Conservation (phyloP, 2,113 vertebrate genomes). For the Austrofundulus limnaeus region DNA sequence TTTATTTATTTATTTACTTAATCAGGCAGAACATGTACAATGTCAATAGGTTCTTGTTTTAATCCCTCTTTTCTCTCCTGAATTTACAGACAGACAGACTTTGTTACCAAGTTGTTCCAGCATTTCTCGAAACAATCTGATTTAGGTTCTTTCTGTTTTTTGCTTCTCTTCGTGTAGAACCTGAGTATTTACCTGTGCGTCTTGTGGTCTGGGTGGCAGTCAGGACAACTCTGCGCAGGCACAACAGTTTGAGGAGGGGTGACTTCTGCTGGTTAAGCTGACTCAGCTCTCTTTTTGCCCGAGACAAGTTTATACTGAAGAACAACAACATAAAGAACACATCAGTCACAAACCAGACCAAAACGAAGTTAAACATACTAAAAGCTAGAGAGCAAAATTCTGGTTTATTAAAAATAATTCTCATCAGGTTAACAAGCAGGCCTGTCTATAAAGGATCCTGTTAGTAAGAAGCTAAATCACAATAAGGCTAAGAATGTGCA, state of each 20-base stretch:
- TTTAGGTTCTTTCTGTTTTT: background rate
- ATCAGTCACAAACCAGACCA: background rate
- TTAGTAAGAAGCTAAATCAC: too few species aligned
- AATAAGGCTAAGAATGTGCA: background rate
- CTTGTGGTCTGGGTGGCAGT: conserved; percentile 87
- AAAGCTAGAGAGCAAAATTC: too few species aligned
- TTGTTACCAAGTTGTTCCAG: too few species aligned
- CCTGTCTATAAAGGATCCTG: too few species aligned
- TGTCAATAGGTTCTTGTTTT: too few species aligned
- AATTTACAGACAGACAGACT: background rate
- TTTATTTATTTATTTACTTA: too few species aligned
- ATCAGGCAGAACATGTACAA: too few species aligned
- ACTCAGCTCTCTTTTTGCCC: conserved; percentile 90
- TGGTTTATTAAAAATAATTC: too few species aligned
- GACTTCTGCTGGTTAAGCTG: conserved; percentile 91
- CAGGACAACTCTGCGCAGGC: conserved; percentile 86
- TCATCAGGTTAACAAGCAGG: too few species aligned
- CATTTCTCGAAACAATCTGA: background rate
- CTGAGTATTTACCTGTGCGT: conserved; percentile 79
- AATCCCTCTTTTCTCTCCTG: background rate
- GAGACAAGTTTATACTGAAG: conserved; percentile 89
- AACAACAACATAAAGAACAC: background rate
- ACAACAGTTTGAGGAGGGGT: conserved; percentile 92
- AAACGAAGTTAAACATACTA: too few species aligned
- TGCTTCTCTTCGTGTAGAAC: too few species aligned